Percentiles rank a stretch among this genome's conserved stretches.
Evolutionary conservation across 1,140 invertebrate genomes (phyloP).

Genomic region (Macrosteles quadrilineatus): DNA sequence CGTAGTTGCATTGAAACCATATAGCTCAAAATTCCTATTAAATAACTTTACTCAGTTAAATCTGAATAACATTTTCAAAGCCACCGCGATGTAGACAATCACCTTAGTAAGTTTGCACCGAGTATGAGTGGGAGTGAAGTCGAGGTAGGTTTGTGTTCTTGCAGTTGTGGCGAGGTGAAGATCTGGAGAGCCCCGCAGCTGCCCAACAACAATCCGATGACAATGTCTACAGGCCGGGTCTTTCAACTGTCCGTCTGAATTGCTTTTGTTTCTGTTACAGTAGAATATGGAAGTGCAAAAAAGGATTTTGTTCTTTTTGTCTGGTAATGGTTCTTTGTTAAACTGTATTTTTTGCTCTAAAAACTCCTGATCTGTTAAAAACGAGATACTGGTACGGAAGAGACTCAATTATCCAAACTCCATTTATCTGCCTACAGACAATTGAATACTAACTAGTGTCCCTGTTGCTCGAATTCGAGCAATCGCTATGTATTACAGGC

Average conservation of each 20-base stretch:
- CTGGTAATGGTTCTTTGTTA: background rate
- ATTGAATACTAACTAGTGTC: too few relatives aligned
- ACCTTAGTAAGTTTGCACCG: background rate
- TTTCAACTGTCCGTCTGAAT: constrained; percentile 46
- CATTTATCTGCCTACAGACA: too few relatives aligned
- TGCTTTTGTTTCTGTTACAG: background rate
- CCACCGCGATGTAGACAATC: background rate
- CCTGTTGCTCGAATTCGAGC: too few relatives aligned
- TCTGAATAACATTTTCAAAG: too few relatives aligned
- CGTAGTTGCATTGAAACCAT: too few relatives aligned
- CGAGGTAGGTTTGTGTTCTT: constrained; percentile 40
- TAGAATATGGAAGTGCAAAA: background rate
- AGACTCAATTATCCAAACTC: too few relatives aligned
- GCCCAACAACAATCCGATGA: constrained; percentile 41
- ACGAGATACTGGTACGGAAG: too few relatives aligned
- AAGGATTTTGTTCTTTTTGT: background rate
- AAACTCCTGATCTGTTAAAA: too few relatives aligned
- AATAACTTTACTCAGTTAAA: too few relatives aligned
- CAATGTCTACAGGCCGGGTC: constrained; percentile 49
- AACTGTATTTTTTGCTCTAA: background rate
- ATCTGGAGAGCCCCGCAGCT: constrained; percentile 44
- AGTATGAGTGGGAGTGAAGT: constrained; percentile 1
- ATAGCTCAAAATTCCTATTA: too few relatives aligned
- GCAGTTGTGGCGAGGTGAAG: constrained; percentile 48
- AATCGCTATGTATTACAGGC: too few relatives aligned